Evolutionary conservation across 2,797 vertebrate genomes (phyloP).

Genomic region (Dicrostonyx torquatus): DNA sequence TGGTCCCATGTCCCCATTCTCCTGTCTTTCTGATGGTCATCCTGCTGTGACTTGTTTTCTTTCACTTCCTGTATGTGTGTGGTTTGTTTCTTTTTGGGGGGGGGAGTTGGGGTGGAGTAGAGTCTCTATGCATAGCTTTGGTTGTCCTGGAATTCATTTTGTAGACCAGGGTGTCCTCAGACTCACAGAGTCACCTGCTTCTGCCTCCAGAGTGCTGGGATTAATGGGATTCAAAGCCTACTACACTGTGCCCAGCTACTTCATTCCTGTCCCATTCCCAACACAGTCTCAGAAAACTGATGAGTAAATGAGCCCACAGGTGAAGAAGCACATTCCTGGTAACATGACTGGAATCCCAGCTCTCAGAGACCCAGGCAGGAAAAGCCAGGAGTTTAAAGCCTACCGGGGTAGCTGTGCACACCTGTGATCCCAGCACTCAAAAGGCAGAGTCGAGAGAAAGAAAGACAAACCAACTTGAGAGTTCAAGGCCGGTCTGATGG

Average conservation of each 20-base stretch:
- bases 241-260: no score
- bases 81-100: background rate
- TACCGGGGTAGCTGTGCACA: background rate
- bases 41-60: background rate
- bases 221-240: background rate
- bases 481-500: background rate
- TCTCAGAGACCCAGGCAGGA: background rate
- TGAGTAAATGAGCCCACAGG: background rate
- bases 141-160: background rate
- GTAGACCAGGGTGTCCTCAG: background rate
- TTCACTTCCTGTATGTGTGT: background rate
- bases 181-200: background rate
- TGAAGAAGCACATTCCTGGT: background rate
- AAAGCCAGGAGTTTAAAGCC: background rate
- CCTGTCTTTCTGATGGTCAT: background rate
- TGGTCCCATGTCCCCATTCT: background rate
- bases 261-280: background rate
- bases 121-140: background rate
- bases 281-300: background rate
- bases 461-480: background rate
- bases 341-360: background rate
- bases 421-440: background rate
- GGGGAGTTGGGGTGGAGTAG: no score
- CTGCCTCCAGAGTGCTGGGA: background rate
- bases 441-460: background rate